Evolutionary conservation across 2,797 vertebrate species (phyloP), one percentile per base, ranked within the genome.

Genomic region (Oreonectes daqikongensis): DNA sequence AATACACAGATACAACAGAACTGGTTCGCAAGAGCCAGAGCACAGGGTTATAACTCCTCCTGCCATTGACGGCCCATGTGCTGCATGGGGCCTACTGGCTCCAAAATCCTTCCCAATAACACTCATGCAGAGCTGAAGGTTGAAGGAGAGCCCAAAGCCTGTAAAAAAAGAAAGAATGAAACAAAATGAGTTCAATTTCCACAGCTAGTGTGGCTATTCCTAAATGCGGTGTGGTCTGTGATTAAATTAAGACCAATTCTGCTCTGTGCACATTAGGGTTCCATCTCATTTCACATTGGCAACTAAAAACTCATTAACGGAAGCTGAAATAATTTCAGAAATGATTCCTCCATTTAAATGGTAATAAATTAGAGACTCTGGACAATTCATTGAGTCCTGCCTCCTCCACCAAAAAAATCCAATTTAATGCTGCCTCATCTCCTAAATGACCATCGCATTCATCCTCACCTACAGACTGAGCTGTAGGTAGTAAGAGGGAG

Each of bases 21-120:
- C 82, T 95, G 93, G 85, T 93, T 95, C 59, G 94, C 77, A 24
- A 94, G 93, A 14, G 94, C 93, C 73, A 96, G 82, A 0, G 93
- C 83, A 50, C 86, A 93, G 3, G 94, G 88, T 11, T 81, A 95
- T 92, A 48, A 95, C 93, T 0, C 93, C 95, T 55, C 94, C 92
- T 0, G 94, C 92, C 94, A 95, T 94, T 50, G 93, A 92, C 0
- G 95, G 87, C 75, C 94, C 94, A 0, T 96, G 95, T 0, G 92
- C 93, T 0, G 95, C n/a, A n/a, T n/a, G 78, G 11, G 94, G 93
- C 65, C 95, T 94, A 82, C 69, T 93, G 79, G 85, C 90, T 73
- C 92, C 63, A 80, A 95, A 96, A 84, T 95, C 94, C 88, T 94
- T 94, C 70, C 92, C 93, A 86, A 95, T 92, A 81, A 96, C 94